Percentiles rank a stretch among this genome's conserved stretches.
Conservation (phyloP, 1,140 invertebrate species). For the Chrysoperla carnea region DNA sequence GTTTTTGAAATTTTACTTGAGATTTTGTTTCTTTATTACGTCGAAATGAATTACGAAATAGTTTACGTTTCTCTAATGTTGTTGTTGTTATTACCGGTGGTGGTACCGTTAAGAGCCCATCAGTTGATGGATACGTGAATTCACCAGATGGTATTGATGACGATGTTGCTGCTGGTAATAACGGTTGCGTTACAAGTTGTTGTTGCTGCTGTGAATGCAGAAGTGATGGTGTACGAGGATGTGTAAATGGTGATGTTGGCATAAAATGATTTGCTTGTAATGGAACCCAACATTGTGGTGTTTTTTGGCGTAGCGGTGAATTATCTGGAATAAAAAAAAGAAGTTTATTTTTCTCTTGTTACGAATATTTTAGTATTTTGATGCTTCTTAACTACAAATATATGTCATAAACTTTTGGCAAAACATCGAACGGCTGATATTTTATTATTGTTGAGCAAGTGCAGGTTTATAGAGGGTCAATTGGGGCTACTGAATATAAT, state of each 20-base stretch:
- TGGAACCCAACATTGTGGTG: conserved; percentile 22
- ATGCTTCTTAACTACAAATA: no score
- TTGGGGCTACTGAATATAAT: no score
- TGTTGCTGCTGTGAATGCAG: conserved; percentile 22
- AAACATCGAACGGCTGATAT: no score
- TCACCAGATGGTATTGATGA: neutral
- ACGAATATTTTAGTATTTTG: no score
- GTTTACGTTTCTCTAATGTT: neutral
- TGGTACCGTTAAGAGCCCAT: neutral
- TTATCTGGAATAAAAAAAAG: conserved; percentile 13
- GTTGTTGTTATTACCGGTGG: neutral
- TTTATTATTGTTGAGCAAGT: no score
- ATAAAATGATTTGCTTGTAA: conserved; percentile 27
- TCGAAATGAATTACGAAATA: neutral
- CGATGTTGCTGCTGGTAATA: neutral
- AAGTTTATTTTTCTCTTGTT: neutral
- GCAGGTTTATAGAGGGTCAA: no score
- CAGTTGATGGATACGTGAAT: neutral
- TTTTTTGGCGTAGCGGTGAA: conserved; percentile 14
- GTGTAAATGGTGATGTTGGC: conserved; percentile 22
- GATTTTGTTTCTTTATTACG: neutral
- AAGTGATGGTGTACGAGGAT: neutral
- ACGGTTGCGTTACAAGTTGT: neutral
- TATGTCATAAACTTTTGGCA: no score
- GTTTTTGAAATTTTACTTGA: neutral